Conservation (phyloP, 1,140 invertebrate species). For the Nasonia giraulti region DNA sequence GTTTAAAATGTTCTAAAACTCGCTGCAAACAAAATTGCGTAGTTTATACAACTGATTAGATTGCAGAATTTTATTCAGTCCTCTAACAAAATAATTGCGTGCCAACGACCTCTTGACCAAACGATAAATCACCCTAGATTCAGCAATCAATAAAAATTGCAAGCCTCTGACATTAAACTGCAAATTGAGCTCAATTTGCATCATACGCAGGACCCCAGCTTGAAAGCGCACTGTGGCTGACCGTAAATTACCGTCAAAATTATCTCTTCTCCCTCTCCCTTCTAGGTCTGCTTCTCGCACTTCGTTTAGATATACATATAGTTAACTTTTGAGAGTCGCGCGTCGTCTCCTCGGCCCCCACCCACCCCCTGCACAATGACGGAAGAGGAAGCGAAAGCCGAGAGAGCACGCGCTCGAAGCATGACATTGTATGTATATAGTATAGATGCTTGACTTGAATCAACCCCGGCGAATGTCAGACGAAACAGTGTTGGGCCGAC, state of each 20-base stretch:
- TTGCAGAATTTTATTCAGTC: background rate
- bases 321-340: background rate
- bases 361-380: background rate
- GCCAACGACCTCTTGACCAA: background rate
- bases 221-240: background rate
- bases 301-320: background rate
- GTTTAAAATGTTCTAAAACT: too few species aligned
- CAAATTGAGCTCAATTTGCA: background rate
- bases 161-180: background rate
- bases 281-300: background rate
- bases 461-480: background rate
- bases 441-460: background rate
- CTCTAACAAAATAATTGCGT: background rate
- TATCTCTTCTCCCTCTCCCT: background rate
- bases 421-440: background rate
- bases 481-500: background rate
- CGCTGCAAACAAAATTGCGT: too few species aligned
- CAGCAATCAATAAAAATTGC: background rate
- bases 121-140: background rate
- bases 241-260: slow-evolving; percentile 1
- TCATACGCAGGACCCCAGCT: background rate
- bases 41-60: background rate
- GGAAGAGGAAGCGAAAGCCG: background rate
- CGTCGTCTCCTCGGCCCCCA: background rate
- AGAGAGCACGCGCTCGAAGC: slow-evolving; percentile 25